Evolutionary conservation across 2,113 vertebrate genomes (phyloP).

Genomic region (Triplophysa siluroides): DNA sequence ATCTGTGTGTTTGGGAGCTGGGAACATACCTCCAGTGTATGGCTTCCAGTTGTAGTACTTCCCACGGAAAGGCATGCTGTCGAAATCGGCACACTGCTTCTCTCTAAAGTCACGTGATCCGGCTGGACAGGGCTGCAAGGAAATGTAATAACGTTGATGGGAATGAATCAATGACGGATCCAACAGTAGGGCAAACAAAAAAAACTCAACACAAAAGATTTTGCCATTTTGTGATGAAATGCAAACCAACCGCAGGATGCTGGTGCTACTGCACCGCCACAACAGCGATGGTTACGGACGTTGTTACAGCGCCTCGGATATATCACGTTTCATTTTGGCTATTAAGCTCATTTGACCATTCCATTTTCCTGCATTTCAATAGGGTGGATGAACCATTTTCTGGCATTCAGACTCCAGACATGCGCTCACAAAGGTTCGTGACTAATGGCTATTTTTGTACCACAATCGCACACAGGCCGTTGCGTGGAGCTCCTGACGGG

Average conservation of each 20-base stretch:
- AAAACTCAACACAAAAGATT: background rate
- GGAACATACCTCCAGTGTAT: constrained; percentile 92
- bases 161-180: background rate
- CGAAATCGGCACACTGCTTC: constrained; percentile 97
- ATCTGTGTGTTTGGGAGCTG: constrained; percentile 16
- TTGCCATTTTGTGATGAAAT: no score
- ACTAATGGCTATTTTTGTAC: constrained; percentile 14
- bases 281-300: background rate
- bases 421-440: background rate
- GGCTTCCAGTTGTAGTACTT: constrained; percentile 99
- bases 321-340: constrained; percentile 1
- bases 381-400: background rate
- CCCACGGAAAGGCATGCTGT: constrained; percentile 95
- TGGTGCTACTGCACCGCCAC: background rate
- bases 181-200: background rate
- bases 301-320: background rate
- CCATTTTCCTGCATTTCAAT: background rate
- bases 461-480: background rate
- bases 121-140: constrained; percentile 81
- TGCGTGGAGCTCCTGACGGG: background rate
- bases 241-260: background rate
- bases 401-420: constrained; percentile 8
- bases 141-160: background rate
- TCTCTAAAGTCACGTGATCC: constrained; percentile 94
- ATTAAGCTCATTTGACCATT: constrained; percentile 10